Evolutionary conservation across 2,888 invertebrate genomes (phyloP).

Genomic region (Lasioglossum vierecki): DNA sequence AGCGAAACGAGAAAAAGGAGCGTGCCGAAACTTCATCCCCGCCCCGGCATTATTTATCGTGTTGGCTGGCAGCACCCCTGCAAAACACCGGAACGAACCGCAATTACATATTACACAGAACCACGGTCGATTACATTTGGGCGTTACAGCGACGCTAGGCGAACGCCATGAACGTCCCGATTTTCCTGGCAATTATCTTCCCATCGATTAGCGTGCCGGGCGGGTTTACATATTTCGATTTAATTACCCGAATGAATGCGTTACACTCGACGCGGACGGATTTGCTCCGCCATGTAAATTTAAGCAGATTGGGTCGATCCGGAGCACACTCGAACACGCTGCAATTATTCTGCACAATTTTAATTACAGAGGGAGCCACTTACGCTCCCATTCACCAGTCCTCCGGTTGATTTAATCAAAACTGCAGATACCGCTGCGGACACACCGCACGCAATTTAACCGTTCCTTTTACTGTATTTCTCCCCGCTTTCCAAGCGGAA

Average conservation of each 20-base stretch:
- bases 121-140: not conserved
- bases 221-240: constrained; percentile 7
- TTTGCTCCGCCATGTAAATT: not conserved
- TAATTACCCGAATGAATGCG: not conserved
- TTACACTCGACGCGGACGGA: not conserved
- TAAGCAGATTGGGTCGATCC: not conserved
- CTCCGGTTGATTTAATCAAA: not conserved
- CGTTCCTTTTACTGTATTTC: not conserved
- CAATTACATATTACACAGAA: not conserved
- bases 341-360: not conserved
- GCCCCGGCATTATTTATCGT: not conserved
- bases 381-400: not conserved
- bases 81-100: not conserved
- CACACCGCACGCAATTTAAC: not conserved
- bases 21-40: not conserved
- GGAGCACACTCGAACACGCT: not conserved
- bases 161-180: not conserved
- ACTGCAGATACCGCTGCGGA: not conserved
- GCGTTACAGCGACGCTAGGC: not conserved
- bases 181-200: not conserved
- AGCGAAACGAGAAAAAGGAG: not conserved
- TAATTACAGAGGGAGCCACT: not conserved
- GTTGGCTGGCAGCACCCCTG: not conserved
- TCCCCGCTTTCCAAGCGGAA: not conserved
- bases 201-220: not conserved